Conservation (phyloP, 1,140 invertebrate species). For the Cyphomyrmex costatus region DNA sequence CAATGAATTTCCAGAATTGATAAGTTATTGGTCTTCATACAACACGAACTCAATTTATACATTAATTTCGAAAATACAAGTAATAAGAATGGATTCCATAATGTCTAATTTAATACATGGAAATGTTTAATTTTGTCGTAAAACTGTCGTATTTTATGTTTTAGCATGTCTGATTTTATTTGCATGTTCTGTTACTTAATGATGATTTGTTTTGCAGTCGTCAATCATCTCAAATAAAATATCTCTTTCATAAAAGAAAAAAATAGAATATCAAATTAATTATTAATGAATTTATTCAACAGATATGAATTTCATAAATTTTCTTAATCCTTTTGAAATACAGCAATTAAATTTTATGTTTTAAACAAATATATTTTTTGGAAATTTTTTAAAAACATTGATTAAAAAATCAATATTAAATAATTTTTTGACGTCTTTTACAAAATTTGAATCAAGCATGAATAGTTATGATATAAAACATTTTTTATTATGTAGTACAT, state of each 20-base stretch:
- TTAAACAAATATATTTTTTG: no score
- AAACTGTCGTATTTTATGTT: conserved; percentile 9
- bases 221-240: conserved; percentile 11
- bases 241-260: neutral
- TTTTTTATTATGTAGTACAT: no score
- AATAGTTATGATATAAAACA: no score
- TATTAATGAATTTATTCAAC: neutral
- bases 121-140: conserved; percentile 37
- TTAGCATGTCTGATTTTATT: conserved; percentile 30
- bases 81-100: conserved; percentile 82
- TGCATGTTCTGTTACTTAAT: conserved; percentile 50
- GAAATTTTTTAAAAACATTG: no score
- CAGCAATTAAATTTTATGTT: no score
- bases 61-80: conserved; percentile 82
- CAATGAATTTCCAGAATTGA: conserved; percentile 91
- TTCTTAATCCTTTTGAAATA: no score
- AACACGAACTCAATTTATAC: conserved; percentile 71
- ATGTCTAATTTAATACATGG: conserved; percentile 65
- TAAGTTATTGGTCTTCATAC: conserved; percentile 88
- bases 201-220: neutral
- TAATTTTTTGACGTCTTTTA: no score
- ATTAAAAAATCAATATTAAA: no score
- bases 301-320: no score
- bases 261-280: neutral
- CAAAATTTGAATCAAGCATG: no score